These are phyloP conservation scores for Galagoides demidoff DNA, from an alignment of 2,797 vertebrate genomes.

Conservation along the genomic window DNA sequence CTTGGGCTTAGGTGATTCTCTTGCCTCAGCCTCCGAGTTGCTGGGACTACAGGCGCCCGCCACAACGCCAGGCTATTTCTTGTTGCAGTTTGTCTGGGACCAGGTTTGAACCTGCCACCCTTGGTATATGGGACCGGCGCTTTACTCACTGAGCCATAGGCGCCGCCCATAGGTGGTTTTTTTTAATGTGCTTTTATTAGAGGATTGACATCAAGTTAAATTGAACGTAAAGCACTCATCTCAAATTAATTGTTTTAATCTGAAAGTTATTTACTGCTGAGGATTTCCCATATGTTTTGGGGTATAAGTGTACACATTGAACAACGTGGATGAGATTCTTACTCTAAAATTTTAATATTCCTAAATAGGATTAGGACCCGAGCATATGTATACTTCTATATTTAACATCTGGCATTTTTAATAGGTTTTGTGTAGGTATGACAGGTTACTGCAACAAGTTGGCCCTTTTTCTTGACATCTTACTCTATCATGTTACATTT, in stretches of 20 bases:
- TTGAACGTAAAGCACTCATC: background rate
- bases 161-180: background rate
- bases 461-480: background rate
- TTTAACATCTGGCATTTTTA: background rate
- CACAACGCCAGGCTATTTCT: too few species aligned
- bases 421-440: background rate
- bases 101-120: too few species aligned
- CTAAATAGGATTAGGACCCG: background rate
- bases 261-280: background rate
- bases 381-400: background rate
- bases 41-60: too few species aligned
- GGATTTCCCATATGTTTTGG: slow-evolving; percentile 7
- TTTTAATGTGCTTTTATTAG: background rate
- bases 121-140: too few species aligned
- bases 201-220: background rate
- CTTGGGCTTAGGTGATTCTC: too few species aligned
- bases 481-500: background rate
- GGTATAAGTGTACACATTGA: background rate
- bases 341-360: background rate
- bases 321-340: background rate
- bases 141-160: too few species aligned
- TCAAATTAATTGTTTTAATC: slow-evolving; percentile 15
- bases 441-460: background rate
- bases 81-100: too few species aligned
- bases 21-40: too few species aligned